These are phyloP conservation scores for Ctenoplectra terminalis DNA, from an alignment of 1,140 invertebrate species.

Conservation along the genomic window DNA sequence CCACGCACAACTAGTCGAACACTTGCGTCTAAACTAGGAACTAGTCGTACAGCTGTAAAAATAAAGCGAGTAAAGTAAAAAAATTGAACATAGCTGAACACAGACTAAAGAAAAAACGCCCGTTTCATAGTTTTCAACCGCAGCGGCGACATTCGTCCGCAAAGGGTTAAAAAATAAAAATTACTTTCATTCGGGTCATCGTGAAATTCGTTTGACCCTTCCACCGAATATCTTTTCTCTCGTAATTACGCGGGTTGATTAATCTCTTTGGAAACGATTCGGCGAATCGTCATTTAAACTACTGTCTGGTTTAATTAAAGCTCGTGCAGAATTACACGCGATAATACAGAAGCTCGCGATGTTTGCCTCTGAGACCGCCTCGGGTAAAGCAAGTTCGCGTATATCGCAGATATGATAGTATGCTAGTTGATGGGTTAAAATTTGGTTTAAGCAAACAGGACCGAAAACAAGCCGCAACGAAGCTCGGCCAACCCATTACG, in stretches of 20 bases:
- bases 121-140: no score
- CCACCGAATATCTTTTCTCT: neutral
- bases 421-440: slow-evolving; percentile 46
- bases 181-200: no score
- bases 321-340: slow-evolving; percentile 34
- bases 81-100: no score
- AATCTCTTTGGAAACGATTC: slow-evolving; percentile 2
- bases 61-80: no score
- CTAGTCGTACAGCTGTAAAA: no score
- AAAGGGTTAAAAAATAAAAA: no score
- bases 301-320: slow-evolving; percentile 46
- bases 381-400: slow-evolving; percentile 44
- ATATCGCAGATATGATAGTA: slow-evolving; percentile 41
- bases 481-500: neutral
- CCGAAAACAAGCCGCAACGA: slow-evolving; percentile 18
- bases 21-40: no score
- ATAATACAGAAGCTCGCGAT: slow-evolving; percentile 23
- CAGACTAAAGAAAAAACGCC: no score
- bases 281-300: slow-evolving; percentile 14
- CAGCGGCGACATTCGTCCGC: no score
- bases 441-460: slow-evolving; percentile 37
- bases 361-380: slow-evolving; percentile 41
- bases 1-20: no score
- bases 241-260: neutral
- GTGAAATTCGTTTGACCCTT: no score